A percentile compares a stretch with the other conserved stretches of the same genome.
phyloP scores from a whole-genome alignment of 1,140 invertebrate genomes.

The Neelides sp. region DNA sequence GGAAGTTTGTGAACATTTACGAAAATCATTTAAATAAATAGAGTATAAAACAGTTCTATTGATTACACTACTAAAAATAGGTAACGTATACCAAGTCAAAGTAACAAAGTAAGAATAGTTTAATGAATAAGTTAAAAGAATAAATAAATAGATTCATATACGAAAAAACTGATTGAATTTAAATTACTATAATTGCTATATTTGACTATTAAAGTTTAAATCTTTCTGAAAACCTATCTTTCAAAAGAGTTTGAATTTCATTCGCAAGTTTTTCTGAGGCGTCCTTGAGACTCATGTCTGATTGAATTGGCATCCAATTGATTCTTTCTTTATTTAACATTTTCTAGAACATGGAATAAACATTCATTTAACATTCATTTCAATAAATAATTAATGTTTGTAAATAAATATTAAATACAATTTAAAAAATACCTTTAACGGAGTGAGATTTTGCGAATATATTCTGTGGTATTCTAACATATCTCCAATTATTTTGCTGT shows the following conservation, averaged over 20 bases:
- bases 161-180: too few relatives aligned
- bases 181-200: too few relatives aligned
- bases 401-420: background rate
- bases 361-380: background rate
- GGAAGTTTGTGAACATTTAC: too few relatives aligned
- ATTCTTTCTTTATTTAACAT: constrained; percentile 13
- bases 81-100: too few relatives aligned
- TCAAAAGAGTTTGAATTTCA: constrained; percentile 4
- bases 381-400: background rate
- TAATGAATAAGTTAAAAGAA: too few relatives aligned
- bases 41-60: too few relatives aligned
- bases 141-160: too few relatives aligned
- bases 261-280: background rate
- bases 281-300: constrained; percentile 11
- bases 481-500: background rate
- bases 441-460: constrained; percentile 5
- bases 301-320: constrained; percentile 13
- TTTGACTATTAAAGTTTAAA: too few relatives aligned
- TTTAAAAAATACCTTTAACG: constrained; percentile 19
- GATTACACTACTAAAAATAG: too few relatives aligned
- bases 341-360: constrained; percentile 8
- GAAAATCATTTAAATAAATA: too few relatives aligned
- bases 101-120: too few relatives aligned
- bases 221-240: too few relatives aligned
- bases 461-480: constrained; percentile 14